Evolutionary conservation across 2,113 vertebrate genomes (phyloP), one percentile per base, ranked within the genome.

Genomic region (Phrynocephalus versicolor): DNA sequence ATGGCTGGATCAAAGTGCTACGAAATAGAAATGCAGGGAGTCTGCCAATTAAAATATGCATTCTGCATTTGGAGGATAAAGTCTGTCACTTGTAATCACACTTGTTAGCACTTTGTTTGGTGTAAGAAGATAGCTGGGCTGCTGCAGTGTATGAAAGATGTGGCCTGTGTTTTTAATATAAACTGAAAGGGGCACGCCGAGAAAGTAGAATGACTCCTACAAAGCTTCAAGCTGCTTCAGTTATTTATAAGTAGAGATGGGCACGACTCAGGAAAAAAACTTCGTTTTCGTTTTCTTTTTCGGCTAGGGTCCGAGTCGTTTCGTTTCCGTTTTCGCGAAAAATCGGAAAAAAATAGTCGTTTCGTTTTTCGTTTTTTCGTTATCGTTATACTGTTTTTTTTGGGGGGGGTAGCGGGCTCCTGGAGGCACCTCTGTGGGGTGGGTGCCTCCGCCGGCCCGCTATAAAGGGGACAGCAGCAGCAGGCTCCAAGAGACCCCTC

Each of bases 51-150:
- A n/a, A n/a, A 79, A 19, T 33, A n/a, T 45, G 3, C n/a, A 76
- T 58, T 83, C 79, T 79, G 86, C 16, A 8, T 69, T 87, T 73
- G 83, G 58, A 4, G 45, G 60, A 62, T 51, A 88, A 73, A 77
- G 73, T 69, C 57, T 83, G 30, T 18, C 41, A 35, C 13, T 35
- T 89, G 30, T 10, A 27, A 35, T 82, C 35, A 19, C n/a, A 45
- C 25, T 4, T 41, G 62, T 15, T 37, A 70, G 64, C 23, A 8
- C 8, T 41, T 30, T 55, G 33, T 19, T 60, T 64, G 45, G 5
- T 16, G 57, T 25, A 35, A 71, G 37, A 78, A 64, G 10, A 41
- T 18, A 71, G 25, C 69, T 78, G 35, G 27, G 35, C 35, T 79
- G 84, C 65, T 78, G 62, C 37, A 2, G 13, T 72, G 55, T 25